These are phyloP conservation scores for Epirrhoe alternata DNA, from an alignment of 2,888 invertebrate species.

Conservation along the genomic window DNA sequence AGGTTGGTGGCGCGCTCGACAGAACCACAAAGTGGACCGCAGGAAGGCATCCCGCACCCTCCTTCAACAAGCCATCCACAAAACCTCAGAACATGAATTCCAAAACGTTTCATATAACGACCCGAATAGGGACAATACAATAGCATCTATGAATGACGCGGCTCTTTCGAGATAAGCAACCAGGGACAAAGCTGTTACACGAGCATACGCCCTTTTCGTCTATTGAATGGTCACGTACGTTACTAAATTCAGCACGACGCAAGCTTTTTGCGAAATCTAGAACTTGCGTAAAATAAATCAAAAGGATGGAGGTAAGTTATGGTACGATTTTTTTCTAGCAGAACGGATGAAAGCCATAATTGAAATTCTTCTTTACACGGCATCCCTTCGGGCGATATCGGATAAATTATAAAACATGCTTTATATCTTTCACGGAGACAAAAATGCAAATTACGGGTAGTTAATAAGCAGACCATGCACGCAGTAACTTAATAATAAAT, in stretches of 20 bases:
- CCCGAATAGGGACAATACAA: constrained; percentile 64
- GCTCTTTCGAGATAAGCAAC: constrained; percentile 62
- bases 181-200: constrained; percentile 55
- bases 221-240: constrained; percentile 74
- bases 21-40: constrained; percentile 73
- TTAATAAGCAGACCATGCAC: constrained; percentile 58
- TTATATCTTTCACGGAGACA: constrained; percentile 56
- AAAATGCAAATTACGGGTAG: constrained; percentile 66
- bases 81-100: constrained; percentile 61
- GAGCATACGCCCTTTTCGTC: constrained; percentile 49
- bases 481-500: constrained; percentile 57
- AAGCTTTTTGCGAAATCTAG: constrained; percentile 29
- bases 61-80: constrained; percentile 49
- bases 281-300: constrained; percentile 27
- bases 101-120: constrained; percentile 65
- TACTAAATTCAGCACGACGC: constrained; percentile 47
- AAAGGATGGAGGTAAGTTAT: not conserved
- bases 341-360: constrained; percentile 51
- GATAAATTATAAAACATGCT: constrained; percentile 54
- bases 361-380: constrained; percentile 55
- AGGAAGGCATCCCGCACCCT: constrained; percentile 46
- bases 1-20: constrained; percentile 65
- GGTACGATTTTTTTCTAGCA: constrained; percentile 11
- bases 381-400: constrained; percentile 42
- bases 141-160: constrained; percentile 64